Evolutionary conservation across 2,797 vertebrate genomes (phyloP).

Genomic region (Leucoraja ocellata): DNA sequence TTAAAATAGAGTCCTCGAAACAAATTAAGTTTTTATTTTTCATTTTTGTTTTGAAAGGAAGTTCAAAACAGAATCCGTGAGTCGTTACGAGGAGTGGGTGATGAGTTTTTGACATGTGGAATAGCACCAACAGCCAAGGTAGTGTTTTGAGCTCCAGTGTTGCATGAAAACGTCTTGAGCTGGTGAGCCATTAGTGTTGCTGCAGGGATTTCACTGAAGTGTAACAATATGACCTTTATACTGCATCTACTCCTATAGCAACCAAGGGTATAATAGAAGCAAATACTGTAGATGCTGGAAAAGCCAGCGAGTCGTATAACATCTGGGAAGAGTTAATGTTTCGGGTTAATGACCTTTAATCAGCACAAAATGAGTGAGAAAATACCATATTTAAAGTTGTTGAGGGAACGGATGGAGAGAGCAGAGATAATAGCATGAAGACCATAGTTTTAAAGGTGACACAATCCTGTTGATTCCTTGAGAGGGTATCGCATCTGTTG

Average conservation of each 20-base stretch:
- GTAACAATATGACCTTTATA: not conserved
- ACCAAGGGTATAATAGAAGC: no score
- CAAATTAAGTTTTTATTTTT: not conserved
- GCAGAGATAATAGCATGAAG: no score
- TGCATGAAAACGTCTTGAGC: slow-evolving; percentile 30
- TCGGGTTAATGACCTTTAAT: no score
- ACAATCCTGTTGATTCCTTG: no score
- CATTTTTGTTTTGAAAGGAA: slow-evolving; percentile 56
- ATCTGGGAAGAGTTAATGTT: no score
- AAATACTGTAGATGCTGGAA: no score
- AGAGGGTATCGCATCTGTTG: no score
- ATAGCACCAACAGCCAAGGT: slow-evolving; percentile 85
- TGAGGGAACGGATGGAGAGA: no score
- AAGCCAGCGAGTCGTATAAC: no score
- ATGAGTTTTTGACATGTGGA: slow-evolving; percentile 86
- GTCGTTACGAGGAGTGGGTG: slow-evolving; percentile 75
- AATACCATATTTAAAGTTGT: no score
- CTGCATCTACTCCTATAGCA: not conserved
- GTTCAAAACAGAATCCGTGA: slow-evolving; percentile 86
- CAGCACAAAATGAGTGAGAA: no score
- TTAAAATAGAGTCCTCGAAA: not conserved
- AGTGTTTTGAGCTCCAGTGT: slow-evolving; percentile 44
- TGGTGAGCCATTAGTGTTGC: not conserved
- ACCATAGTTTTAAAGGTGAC: no score
- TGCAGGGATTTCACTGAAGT: not conserved